phyloP scores from a whole-genome alignment of 2,113 vertebrate species.

The Neodon shergylaensis region DNA sequence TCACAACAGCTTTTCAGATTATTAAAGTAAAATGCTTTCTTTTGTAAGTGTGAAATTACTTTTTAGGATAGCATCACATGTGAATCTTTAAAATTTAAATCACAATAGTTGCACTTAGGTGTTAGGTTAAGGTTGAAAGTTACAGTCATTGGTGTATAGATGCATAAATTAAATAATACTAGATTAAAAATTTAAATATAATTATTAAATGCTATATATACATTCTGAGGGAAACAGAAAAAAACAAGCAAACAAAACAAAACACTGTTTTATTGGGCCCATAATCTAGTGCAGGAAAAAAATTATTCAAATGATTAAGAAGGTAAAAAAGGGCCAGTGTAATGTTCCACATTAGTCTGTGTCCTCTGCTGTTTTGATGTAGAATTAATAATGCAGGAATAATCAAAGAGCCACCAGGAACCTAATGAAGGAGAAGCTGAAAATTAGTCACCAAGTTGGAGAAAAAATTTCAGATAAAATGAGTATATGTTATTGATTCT shows the following conservation, averaged over 20 bases:
- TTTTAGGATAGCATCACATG: neutral
- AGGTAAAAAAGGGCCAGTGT: neutral
- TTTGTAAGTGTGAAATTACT: neutral
- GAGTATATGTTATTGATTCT: neutral
- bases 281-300: neutral
- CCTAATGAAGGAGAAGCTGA: neutral
- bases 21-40: neutral
- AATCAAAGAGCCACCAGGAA: neutral
- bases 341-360: neutral
- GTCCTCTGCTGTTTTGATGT: neutral
- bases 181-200: neutral
- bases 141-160: neutral
- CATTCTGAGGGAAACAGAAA: neutral
- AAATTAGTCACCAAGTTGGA: neutral
- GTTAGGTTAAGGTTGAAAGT: neutral
- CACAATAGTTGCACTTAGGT: neutral
- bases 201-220: neutral
- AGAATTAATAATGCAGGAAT: neutral
- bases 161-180: neutral
- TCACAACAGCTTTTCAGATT: neutral
- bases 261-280: neutral
- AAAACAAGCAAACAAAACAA: neutral
- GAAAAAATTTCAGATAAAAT: neutral
- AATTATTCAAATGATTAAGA: neutral
- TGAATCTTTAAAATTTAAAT: constrained; percentile 1